Base-by-base conservation (phyloP, 2,113 vertebrate species). In the Athene noctua region DNA sequence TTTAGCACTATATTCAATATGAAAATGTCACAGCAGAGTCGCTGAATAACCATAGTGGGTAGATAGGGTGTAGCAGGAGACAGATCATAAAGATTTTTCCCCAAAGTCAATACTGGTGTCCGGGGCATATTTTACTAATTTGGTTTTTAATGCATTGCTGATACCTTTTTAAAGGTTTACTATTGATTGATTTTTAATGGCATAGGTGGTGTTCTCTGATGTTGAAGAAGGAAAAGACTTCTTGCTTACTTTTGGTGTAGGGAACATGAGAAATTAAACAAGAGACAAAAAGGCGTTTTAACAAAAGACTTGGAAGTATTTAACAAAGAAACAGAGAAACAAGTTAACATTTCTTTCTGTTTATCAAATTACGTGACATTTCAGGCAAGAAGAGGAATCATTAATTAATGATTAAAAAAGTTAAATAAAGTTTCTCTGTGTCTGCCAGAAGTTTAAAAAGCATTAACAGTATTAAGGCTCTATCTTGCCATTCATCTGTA, bases 371-470 rank as follows among this genome's bases (percentile, higher is more conserved):
- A 27, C 2, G 1, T 77, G 75, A 95, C 11, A 19, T 91, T 94
- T 93, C 54, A 94, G 85, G 42, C 54, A 77, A 88, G n/a, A 90
- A 67, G 9, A 88, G 46, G 62, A 54, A 80, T 86, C 68, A 34
- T 70, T 92, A 95, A 72, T 78, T 94, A 62, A 80, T 44, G 49
- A 77, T 77, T 80, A 47, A 74, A 18, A 49, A 85, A 94, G 44
- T 87, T 65, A 83, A 94, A 90, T 63, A 66, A 85, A 82, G 30
- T 90, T 96, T 63, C 27, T 44, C 15, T 47, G 13, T 75, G 22
- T 90, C 89, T 87, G 75, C 47, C 79, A 91, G 66, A 97, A 93
- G 83, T 90, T 94, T 92, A 92, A 87, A 84, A 94, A 93, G 42
- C 36, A 58, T 84, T 72, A 79, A n/a, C 13, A 54, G 58, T 67